A percentile compares a stretch with the other conserved stretches of the same genome.
Evolutionary conservation across 1,140 invertebrate species (phyloP).

Genomic region (Diabrotica virgifera): DNA sequence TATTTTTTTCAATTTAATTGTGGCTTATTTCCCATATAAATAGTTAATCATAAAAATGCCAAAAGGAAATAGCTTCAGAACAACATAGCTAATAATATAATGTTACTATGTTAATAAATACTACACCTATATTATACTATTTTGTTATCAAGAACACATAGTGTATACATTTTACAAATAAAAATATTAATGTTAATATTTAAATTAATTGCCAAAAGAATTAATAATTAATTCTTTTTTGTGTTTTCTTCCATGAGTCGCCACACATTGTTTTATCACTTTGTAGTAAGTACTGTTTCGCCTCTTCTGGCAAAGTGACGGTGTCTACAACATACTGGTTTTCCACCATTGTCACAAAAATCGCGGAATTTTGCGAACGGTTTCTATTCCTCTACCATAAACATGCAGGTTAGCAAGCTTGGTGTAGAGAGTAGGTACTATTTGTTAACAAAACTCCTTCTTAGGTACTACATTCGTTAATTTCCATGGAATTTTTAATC

Average conservation of each 20-base stretch:
- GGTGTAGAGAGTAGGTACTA: background rate
- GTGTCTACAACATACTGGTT: constrained; percentile 19
- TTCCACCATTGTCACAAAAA: constrained; percentile 19
- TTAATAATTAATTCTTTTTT: no score
- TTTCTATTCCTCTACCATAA: background rate
- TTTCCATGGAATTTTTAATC: constrained; percentile 7
- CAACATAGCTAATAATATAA: no score
- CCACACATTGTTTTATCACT: constrained; percentile 18
- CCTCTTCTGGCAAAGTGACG: background rate
- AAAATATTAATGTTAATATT: no score
- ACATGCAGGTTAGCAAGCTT: constrained; percentile 17
- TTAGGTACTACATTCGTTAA: background rate
- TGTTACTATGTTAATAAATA: no score
- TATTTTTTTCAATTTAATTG: no score
- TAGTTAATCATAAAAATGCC: no score
- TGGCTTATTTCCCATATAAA: no score
- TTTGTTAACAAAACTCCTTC: background rate
- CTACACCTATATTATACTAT: no score
- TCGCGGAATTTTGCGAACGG: background rate
- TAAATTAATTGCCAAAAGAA: no score
- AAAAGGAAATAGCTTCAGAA: no score
- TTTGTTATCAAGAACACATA: no score
- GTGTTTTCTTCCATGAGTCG: constrained; percentile 18
- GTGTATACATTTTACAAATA: no score
- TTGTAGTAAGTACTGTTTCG: constrained; percentile 17